These are phyloP conservation scores for Carassius auratus DNA, from an alignment of 2,113 vertebrate genomes.

Conservation along the genomic window DNA sequence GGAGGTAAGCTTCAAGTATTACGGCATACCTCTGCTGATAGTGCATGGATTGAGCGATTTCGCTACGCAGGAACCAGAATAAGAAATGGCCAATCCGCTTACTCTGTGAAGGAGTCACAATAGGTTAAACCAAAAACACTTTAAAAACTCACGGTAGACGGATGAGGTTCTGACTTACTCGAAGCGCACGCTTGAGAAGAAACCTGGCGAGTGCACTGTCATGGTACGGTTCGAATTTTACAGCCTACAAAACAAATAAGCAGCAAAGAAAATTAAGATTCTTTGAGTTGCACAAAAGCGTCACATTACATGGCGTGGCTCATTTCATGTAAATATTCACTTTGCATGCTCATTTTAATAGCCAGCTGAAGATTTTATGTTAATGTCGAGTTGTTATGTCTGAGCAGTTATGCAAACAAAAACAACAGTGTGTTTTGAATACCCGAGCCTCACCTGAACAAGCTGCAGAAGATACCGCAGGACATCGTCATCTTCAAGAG, in stretches of 20 bases:
- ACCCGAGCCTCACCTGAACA: slow-evolving; percentile 83
- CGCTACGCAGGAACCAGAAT: slow-evolving; percentile 98
- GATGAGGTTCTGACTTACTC: slow-evolving; percentile 75
- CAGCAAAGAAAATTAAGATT: not conserved
- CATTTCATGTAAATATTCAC: not conserved
- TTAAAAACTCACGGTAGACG: not conserved
- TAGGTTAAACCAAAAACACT: not conserved
- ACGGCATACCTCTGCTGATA: slow-evolving; percentile 96
- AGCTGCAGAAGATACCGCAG: slow-evolving; percentile 95
- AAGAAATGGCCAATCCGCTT: slow-evolving; percentile 98
- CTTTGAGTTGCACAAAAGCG: too few species aligned
- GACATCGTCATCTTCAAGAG: slow-evolving; percentile 91
- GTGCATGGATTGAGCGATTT: slow-evolving; percentile 98
- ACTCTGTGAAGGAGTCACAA: slow-evolving; percentile 76
- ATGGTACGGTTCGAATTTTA: slow-evolving; percentile 98
- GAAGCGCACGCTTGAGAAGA: slow-evolving; percentile 90
- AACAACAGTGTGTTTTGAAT: not conserved
- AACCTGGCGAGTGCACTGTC: slow-evolving; percentile 95
- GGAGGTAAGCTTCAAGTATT: slow-evolving; percentile 91
- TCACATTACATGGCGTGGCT: not conserved
- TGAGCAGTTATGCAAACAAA: slow-evolving; percentile 53
- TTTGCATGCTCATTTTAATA: slow-evolving; percentile 37
- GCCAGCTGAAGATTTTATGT: slow-evolving; percentile 24
- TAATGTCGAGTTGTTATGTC: not conserved
- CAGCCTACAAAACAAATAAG: slow-evolving; percentile 77